Percentiles rank a stretch among this genome's conserved stretches.
phyloP scores from a whole-genome alignment of 2,797 vertebrate genomes.

The Thalassophryne amazonica region DNA sequence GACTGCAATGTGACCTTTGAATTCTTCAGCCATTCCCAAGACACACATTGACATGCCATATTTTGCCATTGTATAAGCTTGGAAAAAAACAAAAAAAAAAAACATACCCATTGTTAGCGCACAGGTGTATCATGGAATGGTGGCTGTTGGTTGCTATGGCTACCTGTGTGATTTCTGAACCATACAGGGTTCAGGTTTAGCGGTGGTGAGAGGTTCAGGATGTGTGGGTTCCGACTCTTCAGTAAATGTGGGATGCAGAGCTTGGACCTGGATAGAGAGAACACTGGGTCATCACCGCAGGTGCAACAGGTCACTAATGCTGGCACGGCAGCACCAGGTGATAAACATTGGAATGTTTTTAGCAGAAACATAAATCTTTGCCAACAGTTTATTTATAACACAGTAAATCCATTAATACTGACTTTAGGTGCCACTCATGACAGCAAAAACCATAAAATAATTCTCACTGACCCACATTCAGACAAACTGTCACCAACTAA shows the following conservation, averaged over 20 bases:
- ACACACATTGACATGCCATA: slow-evolving; percentile 99
- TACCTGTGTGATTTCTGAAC: slow-evolving; percentile 98
- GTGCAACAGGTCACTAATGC: no score
- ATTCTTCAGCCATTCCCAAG: slow-evolving; percentile 97
- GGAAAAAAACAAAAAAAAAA: background rate
- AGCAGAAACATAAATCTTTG: no score
- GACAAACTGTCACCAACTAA: no score
- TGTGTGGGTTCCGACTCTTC: slow-evolving; percentile 89
- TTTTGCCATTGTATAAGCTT: slow-evolving; percentile 96
- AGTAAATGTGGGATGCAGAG: slow-evolving; percentile 89
- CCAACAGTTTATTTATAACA: no score
- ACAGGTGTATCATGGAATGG: background rate
- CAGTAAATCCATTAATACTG: no score
- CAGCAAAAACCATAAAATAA: no score
- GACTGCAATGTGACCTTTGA: slow-evolving; percentile 90
- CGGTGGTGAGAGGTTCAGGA: slow-evolving; percentile 93
- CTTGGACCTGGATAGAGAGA: slow-evolving; percentile 82
- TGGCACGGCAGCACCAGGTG: no score
- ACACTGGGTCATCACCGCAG: no score
- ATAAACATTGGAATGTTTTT: no score
- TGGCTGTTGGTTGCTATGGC: slow-evolving; percentile 4
- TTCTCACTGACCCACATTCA: no score
- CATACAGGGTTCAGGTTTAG: slow-evolving; percentile 93
- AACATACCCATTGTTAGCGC: background rate
- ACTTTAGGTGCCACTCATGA: no score